phyloP scores from a whole-genome alignment of 2,113 vertebrate species.

The Sialia sialis region DNA sequence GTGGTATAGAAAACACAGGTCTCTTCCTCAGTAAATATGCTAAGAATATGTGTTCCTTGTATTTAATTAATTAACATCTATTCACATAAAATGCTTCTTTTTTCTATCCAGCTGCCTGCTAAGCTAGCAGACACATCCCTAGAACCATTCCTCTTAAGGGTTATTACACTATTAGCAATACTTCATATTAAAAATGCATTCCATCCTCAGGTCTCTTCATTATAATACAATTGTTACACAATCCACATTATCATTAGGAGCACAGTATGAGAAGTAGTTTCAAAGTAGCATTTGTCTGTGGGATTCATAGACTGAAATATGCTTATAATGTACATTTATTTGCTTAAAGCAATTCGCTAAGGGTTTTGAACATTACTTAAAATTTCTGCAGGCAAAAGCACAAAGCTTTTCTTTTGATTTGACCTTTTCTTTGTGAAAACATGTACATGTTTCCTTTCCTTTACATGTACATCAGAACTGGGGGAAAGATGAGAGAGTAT shows the following conservation, averaged over 20 bases:
- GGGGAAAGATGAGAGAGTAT: not conserved
- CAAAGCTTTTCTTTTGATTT: not conserved
- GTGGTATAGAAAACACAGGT: not conserved
- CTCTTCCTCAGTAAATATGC: not conserved
- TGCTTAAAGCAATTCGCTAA: not conserved
- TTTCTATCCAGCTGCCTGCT: not conserved
- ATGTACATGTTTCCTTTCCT: not conserved
- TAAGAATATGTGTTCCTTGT: not conserved
- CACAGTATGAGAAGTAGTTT: not conserved
- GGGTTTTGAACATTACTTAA: not conserved
- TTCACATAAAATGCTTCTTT: not conserved
- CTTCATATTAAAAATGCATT: slow-evolving; percentile 16
- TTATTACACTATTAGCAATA: not conserved
- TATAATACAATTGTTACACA: not conserved
- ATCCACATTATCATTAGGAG: not conserved
- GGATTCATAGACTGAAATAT: not conserved
- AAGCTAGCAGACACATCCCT: not conserved
- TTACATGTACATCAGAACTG: not conserved
- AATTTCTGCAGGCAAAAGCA: not conserved
- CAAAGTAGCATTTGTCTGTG: not conserved
- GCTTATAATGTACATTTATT: not conserved
- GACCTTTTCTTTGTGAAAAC: not conserved
- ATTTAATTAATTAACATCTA: not conserved
- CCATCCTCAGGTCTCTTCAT: not conserved
- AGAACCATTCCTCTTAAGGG: not conserved